Base-by-base conservation (phyloP, 2,888 invertebrate species). In the Caenorhabditis sp. region DNA sequence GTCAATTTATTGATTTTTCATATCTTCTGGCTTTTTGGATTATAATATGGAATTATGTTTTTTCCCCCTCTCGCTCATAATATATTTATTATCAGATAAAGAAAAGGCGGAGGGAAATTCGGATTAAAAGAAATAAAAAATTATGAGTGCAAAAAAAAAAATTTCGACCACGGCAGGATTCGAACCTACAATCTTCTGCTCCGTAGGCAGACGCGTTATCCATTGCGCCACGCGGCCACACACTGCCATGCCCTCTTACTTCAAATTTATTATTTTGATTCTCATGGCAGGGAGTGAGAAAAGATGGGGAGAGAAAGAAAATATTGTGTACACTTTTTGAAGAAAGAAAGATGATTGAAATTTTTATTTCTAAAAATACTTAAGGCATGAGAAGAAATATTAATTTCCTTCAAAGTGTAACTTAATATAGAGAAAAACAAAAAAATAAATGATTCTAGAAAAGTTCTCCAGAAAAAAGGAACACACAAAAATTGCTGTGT, bases 141-240 rank as follows among this genome's bases (percentile, higher is more conserved):
- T 31, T 31, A 10, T 10, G 10, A 31, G n/a, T n/a, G n/a, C 31
- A 31, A 31, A 31, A 31, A 53, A 53, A 53, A 53, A 53, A 53
- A 23, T 67, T 69, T 79, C 77, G 75, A 78, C 75, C 78, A 76
- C 79, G 77, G 77, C 84, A 85, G 87, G 87, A 85, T 82, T 87
- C 87, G 86, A 87, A 87, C 84, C 87, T 87, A 77, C 84, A 87
- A 87, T 87, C 87, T 87, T 86, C 86, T 83, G 86, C 81, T 87
- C 83, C 86, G 87, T 87, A 87, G 87, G 81, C 85, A 83, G 87
- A 85, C 86, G 85, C 86, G 77, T 78, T 78, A 78, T 76, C 77
- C 77, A 78, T 77, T 78, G 73, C 76, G 77, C 72, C 77, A 77
- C 68, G 61, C 64, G 64, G 65, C 66, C 68, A 51, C 31, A 31